Evolutionary conservation across 2,797 vertebrate genomes (phyloP), one percentile per base, ranked within the genome.

Genomic region (Thunnus albacares): DNA sequence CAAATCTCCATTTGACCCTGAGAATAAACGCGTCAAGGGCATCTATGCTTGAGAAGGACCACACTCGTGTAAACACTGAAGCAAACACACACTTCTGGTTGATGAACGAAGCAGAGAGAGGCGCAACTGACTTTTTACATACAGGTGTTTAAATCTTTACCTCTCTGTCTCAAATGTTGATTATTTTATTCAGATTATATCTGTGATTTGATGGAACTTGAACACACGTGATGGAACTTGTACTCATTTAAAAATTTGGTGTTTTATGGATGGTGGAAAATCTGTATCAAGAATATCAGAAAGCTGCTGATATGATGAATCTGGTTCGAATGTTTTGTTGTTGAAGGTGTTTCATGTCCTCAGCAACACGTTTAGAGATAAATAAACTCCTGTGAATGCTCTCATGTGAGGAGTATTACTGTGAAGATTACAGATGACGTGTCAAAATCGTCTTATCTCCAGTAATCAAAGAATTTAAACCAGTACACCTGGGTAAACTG

Each of bases 21-120:
- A 97, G 87, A 99, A 98, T 94, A 97, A 97, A 86, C 93, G 98
- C 0, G 92, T 99, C 73, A 98, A 96, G 80, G 98, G 98, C 9
- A 91, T 97, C 81, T 99, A 99, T 73, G 94, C 89, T 87, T 78
- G 84, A 90, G 18, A 59, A 60, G 74, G 68, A 82, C 72, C 43
- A 69, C 83, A 59, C 20, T 12, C 17, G 13, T 12, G 13, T 45
- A 30, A 68, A 79, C 77, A 43, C 71, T 33, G 35, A 65, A 12
- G 5, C 10, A 22, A 64, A 55, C 60, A 30, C 60, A 30, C 33
- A 22, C 52, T 22, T 14, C 41, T 17, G 26, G 9, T 13, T n/a
- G 41, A 59, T 66, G 58, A 55, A 49, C 1, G 0, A 64, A 38
- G 22, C 35, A 22, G 70, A 66, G 38, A 67, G 47, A 45, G 73